A percentile compares a stretch with the other conserved stretches of the same genome.
phyloP scores from a whole-genome alignment of 2,888 invertebrate genomes.

The Cosmopolites sordidus region DNA sequence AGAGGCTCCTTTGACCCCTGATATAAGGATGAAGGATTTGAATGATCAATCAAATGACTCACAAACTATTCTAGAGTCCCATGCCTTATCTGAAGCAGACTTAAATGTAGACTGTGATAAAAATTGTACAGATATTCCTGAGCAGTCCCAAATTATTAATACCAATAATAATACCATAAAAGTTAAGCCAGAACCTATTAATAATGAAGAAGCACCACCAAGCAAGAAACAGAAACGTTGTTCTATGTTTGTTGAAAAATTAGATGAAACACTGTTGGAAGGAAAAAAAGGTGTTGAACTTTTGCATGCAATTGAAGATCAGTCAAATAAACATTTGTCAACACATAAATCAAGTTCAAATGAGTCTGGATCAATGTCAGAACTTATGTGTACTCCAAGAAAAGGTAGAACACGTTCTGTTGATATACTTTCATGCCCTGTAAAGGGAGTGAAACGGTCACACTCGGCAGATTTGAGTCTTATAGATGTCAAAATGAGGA shows the following conservation, averaged over 20 bases:
- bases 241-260: slow-evolving; percentile 34
- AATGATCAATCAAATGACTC: slow-evolving; percentile 19
- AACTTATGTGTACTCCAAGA: slow-evolving; percentile 31
- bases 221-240: slow-evolving; percentile 33
- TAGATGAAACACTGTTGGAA: slow-evolving; percentile 38
- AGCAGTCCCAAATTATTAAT: slow-evolving; percentile 32
- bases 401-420: slow-evolving; percentile 42
- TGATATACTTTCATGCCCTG: slow-evolving; percentile 32
- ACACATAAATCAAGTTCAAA: slow-evolving; percentile 35
- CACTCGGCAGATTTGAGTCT: slow-evolving; percentile 38
- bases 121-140: slow-evolving; percentile 25
- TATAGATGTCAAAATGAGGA: slow-evolving; percentile 31
- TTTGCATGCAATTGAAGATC: slow-evolving; percentile 41
- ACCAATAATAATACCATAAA: slow-evolving; percentile 34
- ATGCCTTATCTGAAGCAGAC: slow-evolving; percentile 16
- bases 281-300: slow-evolving; percentile 42
- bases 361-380: slow-evolving; percentile 30
- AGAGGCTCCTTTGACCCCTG: slow-evolving; percentile 13
- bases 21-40: slow-evolving; percentile 15
- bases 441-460: slow-evolving; percentile 38
- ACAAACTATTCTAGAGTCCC: slow-evolving; percentile 6
- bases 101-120: slow-evolving; percentile 19
- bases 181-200: slow-evolving; percentile 14
- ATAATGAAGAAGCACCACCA: slow-evolving; percentile 14
- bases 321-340: slow-evolving; percentile 35